Percentiles rank a stretch among this genome's conserved stretches.
Conservation (phyloP, 2,888 invertebrate species). For the Limnephilus lunatus region DNA sequence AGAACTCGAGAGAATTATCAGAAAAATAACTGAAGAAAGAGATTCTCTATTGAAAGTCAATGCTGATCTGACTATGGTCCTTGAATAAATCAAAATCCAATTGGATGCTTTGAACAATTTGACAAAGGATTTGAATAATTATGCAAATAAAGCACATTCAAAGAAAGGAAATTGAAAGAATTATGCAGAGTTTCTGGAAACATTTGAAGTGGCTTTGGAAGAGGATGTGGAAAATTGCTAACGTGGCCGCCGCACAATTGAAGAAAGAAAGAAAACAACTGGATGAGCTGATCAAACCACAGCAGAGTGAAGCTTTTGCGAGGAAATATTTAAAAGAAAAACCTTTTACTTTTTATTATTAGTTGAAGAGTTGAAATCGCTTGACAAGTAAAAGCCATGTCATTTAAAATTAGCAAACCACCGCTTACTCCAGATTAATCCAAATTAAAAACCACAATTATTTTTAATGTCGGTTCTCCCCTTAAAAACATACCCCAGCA, state of each 20-base stretch:
- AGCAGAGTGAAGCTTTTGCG: no score
- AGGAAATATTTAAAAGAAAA: neutral
- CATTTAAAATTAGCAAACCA: no score
- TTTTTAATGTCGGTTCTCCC: neutral
- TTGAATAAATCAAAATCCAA: slow-evolving; percentile 45
- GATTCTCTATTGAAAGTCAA: slow-evolving; percentile 30
- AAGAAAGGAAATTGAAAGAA: slow-evolving; percentile 42
- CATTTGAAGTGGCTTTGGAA: slow-evolving; percentile 7
- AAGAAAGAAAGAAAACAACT: no score
- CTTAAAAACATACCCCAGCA: neutral
- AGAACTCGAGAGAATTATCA: slow-evolving; percentile 22
- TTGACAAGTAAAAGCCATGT: neutral
- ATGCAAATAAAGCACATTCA: slow-evolving; percentile 33
- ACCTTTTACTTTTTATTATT: neutral
- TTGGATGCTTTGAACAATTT: slow-evolving; percentile 45
- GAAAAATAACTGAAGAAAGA: slow-evolving; percentile 19
- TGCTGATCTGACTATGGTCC: slow-evolving; percentile 3
- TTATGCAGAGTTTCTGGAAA: slow-evolving; percentile 38
- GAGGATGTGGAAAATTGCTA: no score
- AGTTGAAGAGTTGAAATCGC: neutral
- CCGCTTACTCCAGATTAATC: neutral
- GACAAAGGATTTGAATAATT: slow-evolving; percentile 39
- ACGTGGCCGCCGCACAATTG: no score
- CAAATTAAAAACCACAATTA: neutral
- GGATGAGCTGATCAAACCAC: no score